Conservation (phyloP, 2,113 vertebrate genomes). For the Bolborhynchus lineola region DNA sequence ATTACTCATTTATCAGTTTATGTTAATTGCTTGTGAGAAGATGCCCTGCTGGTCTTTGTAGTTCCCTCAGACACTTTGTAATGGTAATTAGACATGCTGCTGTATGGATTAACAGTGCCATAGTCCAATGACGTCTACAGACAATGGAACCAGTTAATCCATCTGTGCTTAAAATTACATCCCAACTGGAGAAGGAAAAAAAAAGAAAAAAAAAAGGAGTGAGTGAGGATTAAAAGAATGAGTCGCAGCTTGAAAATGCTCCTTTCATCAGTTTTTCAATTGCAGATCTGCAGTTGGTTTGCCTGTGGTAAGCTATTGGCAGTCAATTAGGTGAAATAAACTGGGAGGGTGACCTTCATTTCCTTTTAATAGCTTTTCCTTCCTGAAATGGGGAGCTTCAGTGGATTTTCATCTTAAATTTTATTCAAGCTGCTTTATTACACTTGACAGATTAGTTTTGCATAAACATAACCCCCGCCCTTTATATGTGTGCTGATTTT, state of each 20-base stretch:
- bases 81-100: constrained; percentile 90
- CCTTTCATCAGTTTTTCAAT: constrained; percentile 86
- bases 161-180: constrained; percentile 88
- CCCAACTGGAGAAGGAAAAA: constrained; percentile 78
- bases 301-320: constrained; percentile 84
- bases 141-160: constrained; percentile 89
- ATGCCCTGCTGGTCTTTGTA: constrained; percentile 86
- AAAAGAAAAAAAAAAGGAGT: constrained; percentile 69
- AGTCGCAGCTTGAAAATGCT: constrained; percentile 81
- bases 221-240: constrained; percentile 84
- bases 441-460: constrained; percentile 86
- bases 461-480: constrained; percentile 76
- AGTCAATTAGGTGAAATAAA: constrained; percentile 99
- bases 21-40: constrained; percentile 92
- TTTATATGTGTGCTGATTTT: constrained; percentile 54
- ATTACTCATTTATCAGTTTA: constrained; percentile 91
- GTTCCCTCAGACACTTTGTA: constrained; percentile 86
- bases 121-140: constrained; percentile 77
- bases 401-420: constrained; percentile 88
- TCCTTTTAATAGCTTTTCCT: constrained; percentile 88
- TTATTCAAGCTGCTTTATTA: constrained; percentile 87
- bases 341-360: constrained; percentile 96
- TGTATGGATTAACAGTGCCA: constrained; percentile 82
- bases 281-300: constrained; percentile 78
- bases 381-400: constrained; percentile 86